Evolutionary conservation across 2,888 invertebrate genomes (phyloP).

Genomic region (Eueremaeus valkanovi): DNA sequence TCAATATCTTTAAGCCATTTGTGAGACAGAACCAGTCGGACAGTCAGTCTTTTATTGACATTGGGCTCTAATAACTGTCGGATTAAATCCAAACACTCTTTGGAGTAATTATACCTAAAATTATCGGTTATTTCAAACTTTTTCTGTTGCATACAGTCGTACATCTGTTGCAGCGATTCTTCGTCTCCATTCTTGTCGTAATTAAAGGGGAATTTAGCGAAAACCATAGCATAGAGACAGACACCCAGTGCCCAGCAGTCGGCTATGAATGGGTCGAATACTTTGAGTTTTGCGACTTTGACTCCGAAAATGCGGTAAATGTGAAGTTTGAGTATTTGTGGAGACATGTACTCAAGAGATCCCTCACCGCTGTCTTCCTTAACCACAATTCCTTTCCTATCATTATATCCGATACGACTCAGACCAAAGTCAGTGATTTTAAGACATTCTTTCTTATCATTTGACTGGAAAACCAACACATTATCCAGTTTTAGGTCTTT

Average conservation of each 20-base stretch:
- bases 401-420: neutral
- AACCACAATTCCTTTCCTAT: neutral
- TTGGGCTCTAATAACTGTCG: neutral
- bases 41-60: neutral
- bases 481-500: neutral
- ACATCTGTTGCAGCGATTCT: neutral
- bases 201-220: neutral
- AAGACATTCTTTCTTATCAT: neutral
- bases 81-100: neutral
- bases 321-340: conserved; percentile 5
- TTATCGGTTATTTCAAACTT: neutral
- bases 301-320: neutral
- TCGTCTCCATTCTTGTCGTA: neutral
- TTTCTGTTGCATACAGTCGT: neutral
- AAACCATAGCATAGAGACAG: conserved; percentile 15
- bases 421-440: neutral
- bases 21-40: neutral
- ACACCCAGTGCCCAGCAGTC: conserved; percentile 6
- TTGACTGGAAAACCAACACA: neutral
- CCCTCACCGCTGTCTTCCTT: neutral
- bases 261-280: neutral
- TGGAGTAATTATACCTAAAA: neutral
- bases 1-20: no score
- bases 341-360: neutral
- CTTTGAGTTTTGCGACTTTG: neutral